Percentiles rank a stretch among this genome's conserved stretches.
Evolutionary conservation across 2,113 vertebrate genomes (phyloP).

Genomic region (Centropristis striata): DNA sequence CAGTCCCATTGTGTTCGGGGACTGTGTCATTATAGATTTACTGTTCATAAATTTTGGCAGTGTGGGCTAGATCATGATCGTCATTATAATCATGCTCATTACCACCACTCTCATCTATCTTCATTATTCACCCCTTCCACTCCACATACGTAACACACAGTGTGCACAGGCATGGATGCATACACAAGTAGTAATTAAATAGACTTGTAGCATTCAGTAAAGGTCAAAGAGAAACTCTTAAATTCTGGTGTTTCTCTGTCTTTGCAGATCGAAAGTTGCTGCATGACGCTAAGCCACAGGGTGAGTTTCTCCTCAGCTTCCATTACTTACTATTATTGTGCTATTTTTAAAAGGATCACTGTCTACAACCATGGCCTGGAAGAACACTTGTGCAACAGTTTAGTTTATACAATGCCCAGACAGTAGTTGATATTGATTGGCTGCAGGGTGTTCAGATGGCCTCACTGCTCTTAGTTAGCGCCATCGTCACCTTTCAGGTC

Average conservation of each 20-base stretch:
- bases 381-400: not conserved
- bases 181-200: conserved; percentile 23
- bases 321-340: not conserved
- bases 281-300: conserved; percentile 94
- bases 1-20: conserved; percentile 26
- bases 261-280: conserved; percentile 94
- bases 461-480: not conserved
- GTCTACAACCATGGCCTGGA: not conserved
- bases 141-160: conserved; percentile 22
- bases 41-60: conserved; percentile 51
- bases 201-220: not conserved
- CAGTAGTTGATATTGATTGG: not conserved
- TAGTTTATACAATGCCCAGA: not conserved
- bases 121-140: conserved; percentile 53
- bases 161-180: conserved; percentile 18
- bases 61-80: conserved; percentile 37
- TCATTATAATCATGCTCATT: conserved; percentile 62
- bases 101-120: conserved; percentile 54
- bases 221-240: conserved; percentile 37
- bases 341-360: not conserved
- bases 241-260: conserved; percentile 77
- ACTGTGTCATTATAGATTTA: conserved; percentile 60
- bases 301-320: conserved; percentile 87
- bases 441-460: not conserved
- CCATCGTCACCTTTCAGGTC: not conserved